Base-by-base conservation (phyloP, 2,113 vertebrate genomes). In the Myrmecobius fasciatus region DNA sequence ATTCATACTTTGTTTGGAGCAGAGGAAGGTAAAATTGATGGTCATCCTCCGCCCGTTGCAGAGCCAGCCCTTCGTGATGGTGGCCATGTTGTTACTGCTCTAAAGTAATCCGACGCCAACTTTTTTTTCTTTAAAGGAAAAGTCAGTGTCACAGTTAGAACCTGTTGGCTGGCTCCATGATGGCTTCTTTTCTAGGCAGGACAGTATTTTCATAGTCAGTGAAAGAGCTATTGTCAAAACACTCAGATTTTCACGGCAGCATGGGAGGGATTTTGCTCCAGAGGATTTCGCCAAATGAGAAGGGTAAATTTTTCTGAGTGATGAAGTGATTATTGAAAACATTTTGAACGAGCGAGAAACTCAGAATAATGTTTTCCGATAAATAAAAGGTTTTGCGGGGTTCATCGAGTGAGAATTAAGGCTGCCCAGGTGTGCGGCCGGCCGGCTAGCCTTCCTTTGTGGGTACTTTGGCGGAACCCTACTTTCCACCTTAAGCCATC, bases 1-100 rank as follows among this genome's bases (percentile, higher is more conserved):
- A 95, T 93, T 96, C 94, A 95, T 94, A 47, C 94, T 97, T 96
- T 91, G 60, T 96, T 96, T 89, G 53, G 52, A 96, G 90, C 10
- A 25, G 93, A 53, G 53, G 88, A 96, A 94, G 93, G 89, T 93
- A 97, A 24, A 0, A 95, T 97, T 96, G 95, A 91, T 92, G 95
- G 92, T 93, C 95, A 96, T 97, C 90, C 95, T 93, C 94, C 95
- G 97, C 96, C 97, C 94, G 22, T 22, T 43, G 36, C 92, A 52
- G 92, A 95, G 96, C 96, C n/a, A 83, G 67, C 89, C 1, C 26
- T 95, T 91, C 28, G 25, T 91, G 94, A n/a, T 90, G 92, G n/a
- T 25, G 93, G 46, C 24, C 28, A 0, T 28, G 10, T 51, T 25
- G 88, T 20, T 10, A 3, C 43, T 9, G 3, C n/a, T 89, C 95